Percentiles rank a stretch among this genome's conserved stretches.
These are phyloP conservation scores for Phytoseiulus persimilis DNA, from an alignment of 2,888 invertebrate genomes.

Conservation along the genomic window DNA sequence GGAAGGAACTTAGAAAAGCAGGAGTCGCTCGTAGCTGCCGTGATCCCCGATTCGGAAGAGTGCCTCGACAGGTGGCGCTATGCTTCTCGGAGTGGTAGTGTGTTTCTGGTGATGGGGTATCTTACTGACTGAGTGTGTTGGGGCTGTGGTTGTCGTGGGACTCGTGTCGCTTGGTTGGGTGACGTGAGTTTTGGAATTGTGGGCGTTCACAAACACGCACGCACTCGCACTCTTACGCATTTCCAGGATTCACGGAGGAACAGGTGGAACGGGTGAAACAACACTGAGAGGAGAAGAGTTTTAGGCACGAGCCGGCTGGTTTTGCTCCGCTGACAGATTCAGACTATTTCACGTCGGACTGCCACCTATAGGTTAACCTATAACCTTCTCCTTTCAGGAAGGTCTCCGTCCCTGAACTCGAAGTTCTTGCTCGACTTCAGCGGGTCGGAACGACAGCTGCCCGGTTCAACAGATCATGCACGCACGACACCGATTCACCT, in stretches of 20 bases:
- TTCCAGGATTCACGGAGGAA: neutral
- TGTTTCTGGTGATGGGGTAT: too few relatives aligned
- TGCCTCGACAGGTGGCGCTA: too few relatives aligned
- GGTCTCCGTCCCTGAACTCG: neutral
- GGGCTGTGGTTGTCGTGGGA: too few relatives aligned
- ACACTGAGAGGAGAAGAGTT: neutral
- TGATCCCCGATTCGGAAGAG: too few relatives aligned
- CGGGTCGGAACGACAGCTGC: neutral
- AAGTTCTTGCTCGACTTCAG: neutral
- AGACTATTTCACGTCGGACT: neutral
- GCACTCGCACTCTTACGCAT: neutral
- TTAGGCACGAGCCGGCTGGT: neutral
- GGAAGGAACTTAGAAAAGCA: too few relatives aligned
- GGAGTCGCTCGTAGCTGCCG: too few relatives aligned
- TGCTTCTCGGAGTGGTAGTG: too few relatives aligned
- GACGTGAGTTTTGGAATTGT: too few relatives aligned
- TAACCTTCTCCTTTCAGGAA: too few relatives aligned
- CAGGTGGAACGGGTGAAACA: neutral
- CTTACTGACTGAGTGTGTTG: too few relatives aligned
- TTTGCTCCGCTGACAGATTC: neutral
- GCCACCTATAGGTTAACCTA: neutral
- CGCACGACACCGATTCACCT: neutral
- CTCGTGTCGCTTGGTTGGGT: too few relatives aligned
- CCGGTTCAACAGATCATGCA: neutral
- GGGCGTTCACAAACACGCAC: neutral